Evolutionary conservation across 2,888 invertebrate genomes (phyloP), one percentile per base, ranked within the genome.

Genomic region (Lottia scabra): DNA sequence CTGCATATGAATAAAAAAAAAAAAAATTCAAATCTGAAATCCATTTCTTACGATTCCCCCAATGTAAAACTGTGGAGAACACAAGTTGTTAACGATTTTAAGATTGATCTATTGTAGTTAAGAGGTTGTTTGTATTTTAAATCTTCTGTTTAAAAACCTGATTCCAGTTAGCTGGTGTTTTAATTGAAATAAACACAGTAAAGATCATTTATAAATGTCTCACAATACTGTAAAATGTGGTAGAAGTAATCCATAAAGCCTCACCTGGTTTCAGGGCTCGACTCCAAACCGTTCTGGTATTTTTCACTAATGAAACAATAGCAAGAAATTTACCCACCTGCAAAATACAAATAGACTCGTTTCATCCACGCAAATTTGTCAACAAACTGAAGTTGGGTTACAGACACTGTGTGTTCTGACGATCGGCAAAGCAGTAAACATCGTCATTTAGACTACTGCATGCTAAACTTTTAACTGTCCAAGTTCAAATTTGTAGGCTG

Each of bases 321-420:
- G 56, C 56, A 23, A 56, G 56, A 56, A 56, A 56, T 56, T 56
- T 56, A 56, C 56, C 56, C 56, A 56, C 56, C 56, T 56, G 56
- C 56, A 56, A 56, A 56, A 56, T 56, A 23, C 23, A 56, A 56
- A 56, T 56, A 56, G 19, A 23, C 19, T 23, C 56, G 23, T 23
- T 56, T 23, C 56, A 56, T 23, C 23, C 19, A 56, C 56, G 23
- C 56, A 56, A 56, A 56, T 23, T 56, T 56, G 56, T 56, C 19
- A 56, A 56, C 56, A 56, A 56, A 56, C 56, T 13, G 19, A 19
- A 56, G 19, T 56, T 56, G 56, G 19, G 23, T 56, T 56, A 23
- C 19, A 23, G 10, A 23, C 19, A 12, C 23, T 56, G 56, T 56
- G 56, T 56, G 56, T 56, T 56, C 56, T 56, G 56, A 23, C 23